Evolutionary conservation across 2,113 vertebrate genomes (phyloP).

Genomic region (Ochotona princeps): DNA sequence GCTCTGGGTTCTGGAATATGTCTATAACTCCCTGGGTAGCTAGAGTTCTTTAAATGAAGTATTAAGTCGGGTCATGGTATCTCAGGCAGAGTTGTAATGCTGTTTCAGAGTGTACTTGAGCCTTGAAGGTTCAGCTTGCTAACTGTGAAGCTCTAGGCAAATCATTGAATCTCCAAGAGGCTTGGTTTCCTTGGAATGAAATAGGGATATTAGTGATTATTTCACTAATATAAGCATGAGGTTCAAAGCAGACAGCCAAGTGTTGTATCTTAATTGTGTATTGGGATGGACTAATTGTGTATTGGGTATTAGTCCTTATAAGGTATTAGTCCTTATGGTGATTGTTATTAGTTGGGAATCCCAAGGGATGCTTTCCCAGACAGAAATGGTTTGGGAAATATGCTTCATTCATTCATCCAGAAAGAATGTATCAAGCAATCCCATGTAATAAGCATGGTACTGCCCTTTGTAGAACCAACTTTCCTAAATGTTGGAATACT

Average conservation of each 20-base stretch:
- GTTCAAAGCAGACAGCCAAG: background rate
- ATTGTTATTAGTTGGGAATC: background rate
- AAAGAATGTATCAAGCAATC: background rate
- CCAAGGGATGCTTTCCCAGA: background rate
- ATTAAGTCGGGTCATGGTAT: background rate
- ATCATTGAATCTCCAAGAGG: background rate
- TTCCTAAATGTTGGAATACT: background rate
- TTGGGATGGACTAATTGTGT: background rate
- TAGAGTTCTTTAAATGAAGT: background rate
- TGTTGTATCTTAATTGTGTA: background rate
- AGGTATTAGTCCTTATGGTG: background rate
- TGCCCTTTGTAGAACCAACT: background rate
- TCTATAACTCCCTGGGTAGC: background rate
- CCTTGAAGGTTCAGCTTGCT: background rate
- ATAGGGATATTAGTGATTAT: background rate
- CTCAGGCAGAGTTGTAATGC: background rate
- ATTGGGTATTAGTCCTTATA: too few relatives aligned
- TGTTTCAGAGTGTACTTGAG: background rate
- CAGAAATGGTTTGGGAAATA: background rate
- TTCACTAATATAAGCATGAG: background rate
- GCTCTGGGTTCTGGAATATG: conserved; percentile 18
- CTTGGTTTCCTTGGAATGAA: background rate
- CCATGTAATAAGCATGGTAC: background rate
- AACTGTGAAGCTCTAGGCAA: background rate
- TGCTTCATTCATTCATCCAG: background rate